Base-by-base conservation (phyloP, 2,797 vertebrate genomes). In the Labroides dimidiatus region DNA sequence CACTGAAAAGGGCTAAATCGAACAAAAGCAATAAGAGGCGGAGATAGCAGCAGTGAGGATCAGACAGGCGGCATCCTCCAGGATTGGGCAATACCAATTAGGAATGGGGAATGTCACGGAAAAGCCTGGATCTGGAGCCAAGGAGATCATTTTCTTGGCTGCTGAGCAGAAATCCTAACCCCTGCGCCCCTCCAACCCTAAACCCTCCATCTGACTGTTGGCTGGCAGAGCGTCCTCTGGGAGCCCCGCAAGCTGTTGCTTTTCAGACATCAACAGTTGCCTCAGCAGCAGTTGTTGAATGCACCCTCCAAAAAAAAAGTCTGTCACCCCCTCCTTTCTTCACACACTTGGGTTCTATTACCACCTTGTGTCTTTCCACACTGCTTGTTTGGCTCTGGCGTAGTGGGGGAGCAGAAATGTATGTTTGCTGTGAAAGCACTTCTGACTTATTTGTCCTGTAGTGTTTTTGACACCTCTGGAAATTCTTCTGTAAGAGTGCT, bases 261-360 rank as follows among this genome's bases (percentile, higher is more conserved):
- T 80, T 81, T 73, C 80, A 91, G 88, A 87, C 91, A 70, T 85
- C 90, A 92, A 90, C 91, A 93, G 92, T 90, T 93, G 91, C 91
- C 77, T 87, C 86, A 89, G 80, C 89, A 88, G 89, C 91, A 91
- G 91, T 92, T 92, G 89, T 77, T 81, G 71, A 89, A 84, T 64
- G 55, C 75, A 75, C 53, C 80, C 78, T 68, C 72, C 50, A 39
- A 16, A 24, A 49, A 24, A 49, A 49, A 77, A 77, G 78, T 47
- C 67, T 19, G 44, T 60, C 65, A 17, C 57, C 48, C 54, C 43
- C 41, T 36, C 43, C 48, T 24, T 16, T 15, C 27, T 45, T 42
- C 75, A 59, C 57, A 57, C 69, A 66, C 74, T 66, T 33, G 72
- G 77, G 80, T 73, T 84, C 62, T 76, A 77, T 89, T 86, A 84